These are phyloP conservation scores for Pediacus dermestoides DNA, from an alignment of 2,888 invertebrate species.

Conservation along the genomic window DNA sequence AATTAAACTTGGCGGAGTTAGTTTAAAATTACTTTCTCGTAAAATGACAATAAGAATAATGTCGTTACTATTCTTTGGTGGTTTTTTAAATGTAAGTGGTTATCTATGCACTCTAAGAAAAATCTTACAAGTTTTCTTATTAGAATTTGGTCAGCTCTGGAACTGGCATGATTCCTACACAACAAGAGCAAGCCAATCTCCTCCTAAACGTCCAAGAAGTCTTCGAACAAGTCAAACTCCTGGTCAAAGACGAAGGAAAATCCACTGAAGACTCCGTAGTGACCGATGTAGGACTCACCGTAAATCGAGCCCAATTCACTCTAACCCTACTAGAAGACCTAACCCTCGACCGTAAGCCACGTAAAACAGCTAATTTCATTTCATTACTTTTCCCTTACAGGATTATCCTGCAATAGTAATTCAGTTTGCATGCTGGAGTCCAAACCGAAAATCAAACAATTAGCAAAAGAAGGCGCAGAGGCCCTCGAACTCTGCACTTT, in stretches of 20 bases:
- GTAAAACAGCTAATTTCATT: no score
- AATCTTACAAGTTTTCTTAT: neutral
- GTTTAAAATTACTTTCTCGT: no score
- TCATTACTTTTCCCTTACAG: conserved; percentile 16
- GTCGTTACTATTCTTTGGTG: conserved; percentile 13
- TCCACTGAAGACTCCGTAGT: conserved; percentile 35
- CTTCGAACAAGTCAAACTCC: conserved; percentile 34
- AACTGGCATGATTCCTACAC: conserved; percentile 33
- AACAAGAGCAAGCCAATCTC: conserved; percentile 38
- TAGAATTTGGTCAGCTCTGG: neutral
- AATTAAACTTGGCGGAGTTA: no score
- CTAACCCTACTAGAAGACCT: conserved; percentile 36
- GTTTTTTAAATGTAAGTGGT: conserved; percentile 18
- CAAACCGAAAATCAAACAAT: conserved; percentile 24
- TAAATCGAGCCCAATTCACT: conserved; percentile 30
- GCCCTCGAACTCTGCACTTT: conserved; percentile 24
- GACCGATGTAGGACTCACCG: conserved; percentile 31
- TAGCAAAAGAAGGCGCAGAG: conserved; percentile 23
- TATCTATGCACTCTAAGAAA: neutral
- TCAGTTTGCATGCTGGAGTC: conserved; percentile 25
- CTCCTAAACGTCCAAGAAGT: conserved; percentile 39
- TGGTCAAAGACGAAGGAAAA: conserved; percentile 33
- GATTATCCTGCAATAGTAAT: conserved; percentile 26
- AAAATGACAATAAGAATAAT: conserved; percentile 4
- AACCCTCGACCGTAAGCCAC: conserved; percentile 35